A percentile compares a stretch with the other conserved stretches of the same genome.
Conservation (phyloP, 1,140 invertebrate species). For the Meteorus sp. region DNA sequence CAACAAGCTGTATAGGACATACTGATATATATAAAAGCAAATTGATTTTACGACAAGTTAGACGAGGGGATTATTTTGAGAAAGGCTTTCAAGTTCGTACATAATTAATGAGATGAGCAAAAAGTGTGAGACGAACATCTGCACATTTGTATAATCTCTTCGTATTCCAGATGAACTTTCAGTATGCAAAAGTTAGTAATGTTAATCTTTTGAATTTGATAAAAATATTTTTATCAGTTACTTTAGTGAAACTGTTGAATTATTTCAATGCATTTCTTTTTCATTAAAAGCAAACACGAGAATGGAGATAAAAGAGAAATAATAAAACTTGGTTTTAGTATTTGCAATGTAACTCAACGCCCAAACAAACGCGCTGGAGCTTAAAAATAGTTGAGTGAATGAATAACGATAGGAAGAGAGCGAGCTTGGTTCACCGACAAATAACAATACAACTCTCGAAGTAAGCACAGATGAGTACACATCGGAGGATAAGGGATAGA, state of each 20-base stretch:
- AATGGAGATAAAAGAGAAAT: no score
- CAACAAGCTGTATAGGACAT: neutral
- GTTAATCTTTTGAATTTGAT: no score
- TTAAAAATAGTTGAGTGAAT: neutral
- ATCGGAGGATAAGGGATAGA: neutral
- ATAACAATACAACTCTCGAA: neutral
- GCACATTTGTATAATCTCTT: constrained; percentile 27
- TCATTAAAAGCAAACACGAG: no score
- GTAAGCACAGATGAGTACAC: neutral
- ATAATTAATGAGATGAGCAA: constrained; percentile 25
- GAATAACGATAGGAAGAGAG: neutral
- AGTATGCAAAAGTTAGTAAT: no score
- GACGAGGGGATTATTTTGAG: neutral
- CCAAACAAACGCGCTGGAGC: neutral
- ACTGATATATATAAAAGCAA: neutral
- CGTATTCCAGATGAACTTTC: constrained; percentile 11
- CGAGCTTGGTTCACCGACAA: neutral
- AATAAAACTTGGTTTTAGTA: no score
- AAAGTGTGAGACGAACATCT: constrained; percentile 23
- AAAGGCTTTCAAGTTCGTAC: constrained; percentile 4
- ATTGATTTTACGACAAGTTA: no score
- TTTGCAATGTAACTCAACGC: neutral
- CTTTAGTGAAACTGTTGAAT: no score
- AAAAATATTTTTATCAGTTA: no score
- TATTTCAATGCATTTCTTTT: no score